Conservation (phyloP, 30 jellyfish, hydroid and myxozoan species). For the Aurelia aurita region DNA sequence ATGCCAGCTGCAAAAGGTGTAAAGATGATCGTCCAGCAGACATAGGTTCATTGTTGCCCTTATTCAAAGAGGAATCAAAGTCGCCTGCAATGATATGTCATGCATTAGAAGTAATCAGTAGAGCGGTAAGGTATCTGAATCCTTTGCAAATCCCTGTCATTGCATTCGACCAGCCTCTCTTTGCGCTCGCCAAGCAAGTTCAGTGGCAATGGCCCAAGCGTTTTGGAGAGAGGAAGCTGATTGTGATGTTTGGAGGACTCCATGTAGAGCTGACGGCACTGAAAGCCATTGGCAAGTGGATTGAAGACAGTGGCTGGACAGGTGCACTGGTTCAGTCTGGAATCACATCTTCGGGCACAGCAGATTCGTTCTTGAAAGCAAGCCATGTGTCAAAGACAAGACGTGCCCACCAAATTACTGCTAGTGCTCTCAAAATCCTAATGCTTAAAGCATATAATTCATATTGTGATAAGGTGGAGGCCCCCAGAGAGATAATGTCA, state of each 20-base stretch:
- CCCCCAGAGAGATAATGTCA: background rate
- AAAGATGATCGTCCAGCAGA: conserved; percentile 11
- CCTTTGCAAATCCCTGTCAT: conserved; percentile 27
- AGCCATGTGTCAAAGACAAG: background rate
- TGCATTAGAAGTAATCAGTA: conserved; percentile 6
- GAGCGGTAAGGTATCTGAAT: conserved; percentile 4
- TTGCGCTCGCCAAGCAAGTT: background rate
- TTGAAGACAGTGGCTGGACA: conserved; percentile 2
- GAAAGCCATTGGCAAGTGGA: background rate
- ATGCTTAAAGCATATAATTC: background rate
- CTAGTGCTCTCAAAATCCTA: conserved; percentile 1
- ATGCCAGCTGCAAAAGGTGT: background rate
- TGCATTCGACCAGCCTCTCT: background rate
- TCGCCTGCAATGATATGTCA: background rate
- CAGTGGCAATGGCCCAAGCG: no score
- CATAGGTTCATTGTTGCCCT: conserved; percentile 15
- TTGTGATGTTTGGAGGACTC: background rate
- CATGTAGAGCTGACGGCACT: background rate
- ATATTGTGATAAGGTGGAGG: background rate
- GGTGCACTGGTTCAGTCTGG: conserved; percentile 1
- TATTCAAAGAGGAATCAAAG: conserved; percentile 3
- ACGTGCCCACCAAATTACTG: background rate
- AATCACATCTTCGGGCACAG: background rate
- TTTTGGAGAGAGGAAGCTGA: no score
- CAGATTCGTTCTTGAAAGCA: conserved; percentile 1